These are phyloP conservation scores for Embidobia sp. DNA, from an alignment of 2,888 invertebrate genomes.

Conservation along the genomic window DNA sequence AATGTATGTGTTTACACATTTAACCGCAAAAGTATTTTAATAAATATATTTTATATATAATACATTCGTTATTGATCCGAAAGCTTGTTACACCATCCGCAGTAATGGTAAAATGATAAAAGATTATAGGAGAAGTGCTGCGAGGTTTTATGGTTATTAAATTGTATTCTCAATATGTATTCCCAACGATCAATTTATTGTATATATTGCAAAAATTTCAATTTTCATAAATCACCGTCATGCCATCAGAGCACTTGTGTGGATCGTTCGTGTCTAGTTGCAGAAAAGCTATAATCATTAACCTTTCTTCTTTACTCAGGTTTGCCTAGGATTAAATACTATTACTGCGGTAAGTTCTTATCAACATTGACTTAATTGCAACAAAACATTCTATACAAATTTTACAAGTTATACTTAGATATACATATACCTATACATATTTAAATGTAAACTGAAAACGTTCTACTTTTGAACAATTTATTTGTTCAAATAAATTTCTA, in stretches of 20 bases:
- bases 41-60: conserved; percentile 26
- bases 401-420: no score
- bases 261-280: conserved; percentile 25
- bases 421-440: no score
- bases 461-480: no score
- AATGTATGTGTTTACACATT: neutral
- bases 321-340: conserved; percentile 86
- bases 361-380: conserved; percentile 2
- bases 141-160: neutral
- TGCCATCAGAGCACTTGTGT: conserved; percentile 50
- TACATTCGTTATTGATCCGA: neutral
- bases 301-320: conserved; percentile 80
- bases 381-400: neutral
- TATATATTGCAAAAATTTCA: conserved; percentile 5
- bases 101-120: conserved; percentile 49
- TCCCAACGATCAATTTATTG: no score
- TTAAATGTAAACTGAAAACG: no score
- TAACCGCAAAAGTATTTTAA: neutral
- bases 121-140: neutral
- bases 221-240: conserved; percentile 47
- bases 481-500: no score
- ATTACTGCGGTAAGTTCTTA: conserved; percentile 85
- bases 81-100: conserved; percentile 37
- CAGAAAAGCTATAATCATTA: conserved; percentile 51
- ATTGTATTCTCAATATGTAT: no score